Evolutionary conservation across 2,888 invertebrate genomes (phyloP).

Genomic region (Caenorhabditis sp.): DNA sequence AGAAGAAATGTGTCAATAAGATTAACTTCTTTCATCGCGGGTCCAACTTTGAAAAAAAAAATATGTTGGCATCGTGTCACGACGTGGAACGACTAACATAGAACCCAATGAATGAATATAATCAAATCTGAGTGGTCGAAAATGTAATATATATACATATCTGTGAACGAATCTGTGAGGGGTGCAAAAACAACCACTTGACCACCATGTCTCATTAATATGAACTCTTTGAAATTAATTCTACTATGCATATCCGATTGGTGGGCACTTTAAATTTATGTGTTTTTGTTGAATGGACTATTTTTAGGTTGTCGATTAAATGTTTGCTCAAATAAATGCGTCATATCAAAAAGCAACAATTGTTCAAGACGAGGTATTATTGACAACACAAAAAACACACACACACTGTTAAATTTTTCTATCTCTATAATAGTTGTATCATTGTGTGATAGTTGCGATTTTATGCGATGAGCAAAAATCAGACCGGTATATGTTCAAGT

Average conservation of each 20-base stretch:
- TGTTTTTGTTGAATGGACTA: background rate
- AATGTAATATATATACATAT: background rate
- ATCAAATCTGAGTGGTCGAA: background rate
- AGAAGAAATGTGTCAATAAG: background rate
- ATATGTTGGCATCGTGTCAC: background rate
- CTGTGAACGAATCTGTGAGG: background rate
- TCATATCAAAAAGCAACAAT: too few species aligned
- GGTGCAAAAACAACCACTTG: background rate
- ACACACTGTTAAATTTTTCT: too few species aligned
- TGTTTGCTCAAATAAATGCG: too few species aligned
- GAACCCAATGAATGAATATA: background rate
- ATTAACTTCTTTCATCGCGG: background rate
- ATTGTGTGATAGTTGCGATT: too few species aligned
- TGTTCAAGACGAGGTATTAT: too few species aligned
- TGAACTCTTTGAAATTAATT: slow-evolving; percentile 1
- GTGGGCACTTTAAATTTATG: background rate
- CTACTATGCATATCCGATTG: background rate
- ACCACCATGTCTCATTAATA: background rate
- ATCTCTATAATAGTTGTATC: too few species aligned
- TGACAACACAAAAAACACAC: too few species aligned
- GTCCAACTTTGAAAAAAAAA: background rate
- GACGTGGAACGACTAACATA: background rate
- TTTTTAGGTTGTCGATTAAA: background rate
- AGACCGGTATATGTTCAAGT: too few species aligned
- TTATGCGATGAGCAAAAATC: too few species aligned